A percentile compares a stretch with the other conserved stretches of the same genome.
Conservation (phyloP, 53 echinoderm and acorn worm species). For the Zoroaster sp. region DNA sequence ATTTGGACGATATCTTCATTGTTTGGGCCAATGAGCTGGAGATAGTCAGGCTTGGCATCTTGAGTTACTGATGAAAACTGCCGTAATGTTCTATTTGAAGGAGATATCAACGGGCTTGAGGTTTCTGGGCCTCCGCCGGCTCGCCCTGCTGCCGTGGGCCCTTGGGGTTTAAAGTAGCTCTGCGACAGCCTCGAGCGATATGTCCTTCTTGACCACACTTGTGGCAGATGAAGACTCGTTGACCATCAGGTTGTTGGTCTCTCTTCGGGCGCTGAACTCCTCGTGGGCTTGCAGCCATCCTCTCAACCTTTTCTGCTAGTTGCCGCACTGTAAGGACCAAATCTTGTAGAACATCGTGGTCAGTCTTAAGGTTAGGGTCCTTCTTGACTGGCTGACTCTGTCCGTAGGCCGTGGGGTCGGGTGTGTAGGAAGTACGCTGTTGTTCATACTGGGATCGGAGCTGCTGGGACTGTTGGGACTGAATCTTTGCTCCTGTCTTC, state of each 20-base stretch:
- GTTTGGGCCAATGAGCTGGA: background rate
- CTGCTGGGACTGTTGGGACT: background rate
- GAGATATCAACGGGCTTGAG: background rate
- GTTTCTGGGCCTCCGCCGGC: background rate
- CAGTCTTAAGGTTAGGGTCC: background rate
- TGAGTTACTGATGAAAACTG: background rate
- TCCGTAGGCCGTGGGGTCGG: background rate
- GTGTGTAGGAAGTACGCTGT: background rate
- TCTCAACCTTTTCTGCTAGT: background rate
- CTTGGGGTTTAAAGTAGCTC: background rate
- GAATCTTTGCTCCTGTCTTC: background rate
- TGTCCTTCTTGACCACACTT: slow-evolving; percentile 27
- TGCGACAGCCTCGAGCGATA: background rate
- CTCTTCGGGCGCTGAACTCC: background rate
- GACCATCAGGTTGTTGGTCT: background rate
- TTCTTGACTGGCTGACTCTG: background rate
- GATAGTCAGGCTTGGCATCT: background rate
- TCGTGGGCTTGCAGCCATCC: background rate
- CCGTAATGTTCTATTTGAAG: background rate
- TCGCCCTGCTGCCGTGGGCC: slow-evolving; percentile 26
- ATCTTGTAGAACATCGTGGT: background rate
- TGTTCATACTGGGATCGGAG: background rate
- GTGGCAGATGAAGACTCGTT: background rate
- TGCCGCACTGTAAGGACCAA: background rate
- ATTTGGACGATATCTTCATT: background rate